Conservation (phyloP, 2,113 vertebrate species). For the Spea multiplicata region DNA sequence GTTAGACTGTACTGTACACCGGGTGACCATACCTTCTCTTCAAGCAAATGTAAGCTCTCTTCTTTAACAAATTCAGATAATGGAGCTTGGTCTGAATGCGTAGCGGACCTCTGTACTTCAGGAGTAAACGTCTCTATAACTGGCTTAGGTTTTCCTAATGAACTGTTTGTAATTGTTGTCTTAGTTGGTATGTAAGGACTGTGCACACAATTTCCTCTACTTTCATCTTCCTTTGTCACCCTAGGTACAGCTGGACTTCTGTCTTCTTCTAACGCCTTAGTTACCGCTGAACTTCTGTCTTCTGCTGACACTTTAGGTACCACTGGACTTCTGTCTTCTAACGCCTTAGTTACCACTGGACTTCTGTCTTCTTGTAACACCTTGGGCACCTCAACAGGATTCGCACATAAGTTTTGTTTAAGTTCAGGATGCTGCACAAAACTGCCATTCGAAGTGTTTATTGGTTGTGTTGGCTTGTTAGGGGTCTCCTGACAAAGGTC, state of each 20-base stretch:
- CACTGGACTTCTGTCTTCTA: no score
- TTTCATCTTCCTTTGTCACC: not conserved
- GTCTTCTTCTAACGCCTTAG: no score
- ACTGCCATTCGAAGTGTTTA: no score
- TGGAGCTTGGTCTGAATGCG: not conserved
- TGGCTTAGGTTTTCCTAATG: no score
- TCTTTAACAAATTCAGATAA: not conserved
- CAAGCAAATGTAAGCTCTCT: not conserved
- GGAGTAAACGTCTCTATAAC: not conserved
- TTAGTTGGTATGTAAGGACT: not conserved
- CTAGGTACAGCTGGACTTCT: not conserved
- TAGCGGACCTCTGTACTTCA: no score
- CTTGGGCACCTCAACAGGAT: no score
- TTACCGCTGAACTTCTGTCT: not conserved
- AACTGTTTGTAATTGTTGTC: not conserved
- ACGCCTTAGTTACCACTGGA: no score
- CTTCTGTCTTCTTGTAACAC: no score
- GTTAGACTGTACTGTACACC: not conserved
- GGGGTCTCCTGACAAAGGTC: no score
- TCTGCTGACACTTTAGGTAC: not conserved
- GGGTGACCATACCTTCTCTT: conserved; percentile 18
- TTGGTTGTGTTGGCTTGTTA: no score
- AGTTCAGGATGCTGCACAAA: no score
- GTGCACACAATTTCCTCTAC: not conserved
- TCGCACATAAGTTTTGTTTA: no score